Evolutionary conservation across 2,113 vertebrate species (phyloP), one percentile per base, ranked within the genome.

Genomic region (Grantiella picta): DNA sequence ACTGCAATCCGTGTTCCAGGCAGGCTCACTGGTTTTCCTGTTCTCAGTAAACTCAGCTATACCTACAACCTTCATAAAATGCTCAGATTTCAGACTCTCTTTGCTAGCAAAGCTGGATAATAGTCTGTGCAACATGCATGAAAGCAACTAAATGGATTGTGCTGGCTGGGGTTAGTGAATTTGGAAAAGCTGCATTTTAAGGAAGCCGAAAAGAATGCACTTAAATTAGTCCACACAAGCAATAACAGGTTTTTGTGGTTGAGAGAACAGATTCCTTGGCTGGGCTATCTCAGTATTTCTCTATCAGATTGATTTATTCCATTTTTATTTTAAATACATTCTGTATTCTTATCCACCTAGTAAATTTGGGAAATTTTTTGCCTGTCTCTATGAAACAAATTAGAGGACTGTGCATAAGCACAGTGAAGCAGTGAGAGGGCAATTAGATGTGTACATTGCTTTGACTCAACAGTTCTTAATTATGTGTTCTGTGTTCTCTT

Each of bases 181-280:
- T 92, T 89, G 60, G 64, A 82, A 93, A 83, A 83, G 17, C 38
- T 86, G 40, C 23, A 3, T 89, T 95, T 88, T 86, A 92, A 88
- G 70, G 40, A 96, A 87, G 64, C 59, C 6, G 25, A 47, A 78
- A 95, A 85, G 91, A 95, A 97, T 94, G 91, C 47, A 38, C 52
- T 90, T 89, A 70, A 81, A 78, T 88, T 90, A 91, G 76, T 73
- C 44, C 65, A 36, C 44, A 4, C 2, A 69, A 84, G 80, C 91
- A 97, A 68, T 86, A 89, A 90, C 79, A 86, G 89, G 86, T 60
- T 95, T 89, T 44, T 11, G 38, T 96, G 82, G 86, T n/a, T 77
- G 52, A 70, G 50, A 81, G 45, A 83, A 35, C 36, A 64, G 82
- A 95, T 94, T 94, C 76, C 79, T 94, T 93, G 56, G 44, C 38